These are phyloP conservation scores for Drosophila teissieri DNA, from an alignment of 1,140 invertebrate species.

Conservation along the genomic window DNA sequence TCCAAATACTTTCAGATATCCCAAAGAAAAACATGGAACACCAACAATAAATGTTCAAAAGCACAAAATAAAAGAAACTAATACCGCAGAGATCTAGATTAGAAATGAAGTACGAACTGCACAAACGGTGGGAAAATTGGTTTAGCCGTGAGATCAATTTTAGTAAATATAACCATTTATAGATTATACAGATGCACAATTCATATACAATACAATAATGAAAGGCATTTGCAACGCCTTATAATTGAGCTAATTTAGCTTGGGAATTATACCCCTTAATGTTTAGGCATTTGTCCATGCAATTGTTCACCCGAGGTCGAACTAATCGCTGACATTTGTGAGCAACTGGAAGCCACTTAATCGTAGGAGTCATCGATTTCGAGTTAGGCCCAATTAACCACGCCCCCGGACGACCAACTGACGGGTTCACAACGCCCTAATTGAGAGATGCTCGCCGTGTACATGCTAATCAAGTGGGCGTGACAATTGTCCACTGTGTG, in stretches of 20 bases:
- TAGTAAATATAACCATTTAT: too few relatives aligned
- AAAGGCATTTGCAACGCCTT: too few relatives aligned
- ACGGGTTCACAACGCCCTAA: conserved; percentile 65
- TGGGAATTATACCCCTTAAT: not conserved
- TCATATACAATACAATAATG: too few relatives aligned
- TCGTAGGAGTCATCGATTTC: conserved; percentile 69
- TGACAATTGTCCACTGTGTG: conserved; percentile 53
- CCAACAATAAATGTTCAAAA: not conserved
- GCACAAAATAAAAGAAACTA: not conserved
- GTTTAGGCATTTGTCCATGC: not conserved
- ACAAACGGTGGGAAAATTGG: too few relatives aligned
- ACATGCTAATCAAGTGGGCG: conserved; percentile 63
- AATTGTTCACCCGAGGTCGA: conserved; percentile 8
- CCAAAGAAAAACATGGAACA: not conserved
- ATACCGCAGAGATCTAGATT: too few relatives aligned
- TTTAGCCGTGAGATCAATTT: too few relatives aligned
- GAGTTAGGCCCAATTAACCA: conserved; percentile 62
- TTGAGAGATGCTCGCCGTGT: conserved; percentile 63
- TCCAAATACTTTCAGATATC: conserved; percentile 6
- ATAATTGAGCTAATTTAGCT: not conserved
- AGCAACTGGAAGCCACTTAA: conserved; percentile 25
- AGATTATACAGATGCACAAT: not conserved
- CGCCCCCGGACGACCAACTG: conserved; percentile 63
- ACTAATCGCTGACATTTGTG: conserved; percentile 51
- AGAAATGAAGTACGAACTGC: too few relatives aligned